Evolutionary conservation across 2,113 vertebrate genomes (phyloP).

Genomic region (Ceyx cyanopectus): DNA sequence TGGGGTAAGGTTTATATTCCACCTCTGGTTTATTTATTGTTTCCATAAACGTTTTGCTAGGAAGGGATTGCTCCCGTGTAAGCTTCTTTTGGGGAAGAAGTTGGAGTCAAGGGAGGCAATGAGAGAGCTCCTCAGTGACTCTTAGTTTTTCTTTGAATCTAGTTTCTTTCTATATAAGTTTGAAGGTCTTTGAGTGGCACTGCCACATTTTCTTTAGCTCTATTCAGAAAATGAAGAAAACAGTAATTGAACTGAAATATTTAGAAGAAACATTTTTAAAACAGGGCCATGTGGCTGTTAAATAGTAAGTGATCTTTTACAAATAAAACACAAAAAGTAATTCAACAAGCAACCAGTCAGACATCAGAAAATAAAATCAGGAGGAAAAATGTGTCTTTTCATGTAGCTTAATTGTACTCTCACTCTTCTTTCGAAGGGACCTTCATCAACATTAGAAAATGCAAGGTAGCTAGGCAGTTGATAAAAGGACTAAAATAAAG

Average conservation of each 20-base stretch:
- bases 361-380: background rate
- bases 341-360: background rate
- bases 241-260: background rate
- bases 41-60: background rate
- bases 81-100: background rate
- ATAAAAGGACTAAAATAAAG: background rate
- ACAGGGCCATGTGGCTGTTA: background rate
- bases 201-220: background rate
- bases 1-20: background rate
- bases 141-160: background rate
- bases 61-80: background rate
- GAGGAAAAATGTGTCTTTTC: background rate
- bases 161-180: background rate
- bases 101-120: background rate
- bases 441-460: background rate
- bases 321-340: background rate
- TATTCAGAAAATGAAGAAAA: background rate
- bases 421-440: background rate
- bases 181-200: background rate
- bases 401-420: background rate
- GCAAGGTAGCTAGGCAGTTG: background rate
- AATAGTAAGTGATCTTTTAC: background rate
- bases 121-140: background rate
- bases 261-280: background rate
- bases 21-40: background rate